phyloP scores from a whole-genome alignment of 1,140 invertebrate species.

The Micrasema longulum region DNA sequence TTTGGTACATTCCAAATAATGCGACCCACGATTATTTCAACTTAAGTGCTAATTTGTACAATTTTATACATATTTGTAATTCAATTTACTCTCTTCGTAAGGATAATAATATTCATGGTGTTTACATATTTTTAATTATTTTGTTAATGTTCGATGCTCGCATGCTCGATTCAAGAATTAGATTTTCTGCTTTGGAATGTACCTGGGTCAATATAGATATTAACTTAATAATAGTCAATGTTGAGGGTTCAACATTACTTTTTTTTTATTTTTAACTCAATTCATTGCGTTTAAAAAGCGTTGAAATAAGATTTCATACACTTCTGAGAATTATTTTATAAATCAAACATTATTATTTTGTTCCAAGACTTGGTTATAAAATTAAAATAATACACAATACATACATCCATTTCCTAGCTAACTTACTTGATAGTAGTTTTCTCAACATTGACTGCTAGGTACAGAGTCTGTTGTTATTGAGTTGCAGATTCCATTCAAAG shows the following conservation, averaged over 20 bases:
- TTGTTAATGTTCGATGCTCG: constrained; percentile 4
- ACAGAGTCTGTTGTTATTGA: neutral
- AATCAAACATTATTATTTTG: constrained; percentile 7
- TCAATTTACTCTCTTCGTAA: constrained; percentile 22
- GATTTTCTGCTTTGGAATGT: constrained; percentile 50
- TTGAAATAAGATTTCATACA: constrained; percentile 48
- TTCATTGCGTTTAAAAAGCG: constrained; percentile 37
- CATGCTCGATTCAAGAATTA: neutral
- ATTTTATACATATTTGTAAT: constrained; percentile 38
- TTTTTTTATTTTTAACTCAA: constrained; percentile 47
- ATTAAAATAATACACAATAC: too few relatives aligned
- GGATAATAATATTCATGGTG: constrained; percentile 31
- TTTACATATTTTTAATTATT: constrained; percentile 1
- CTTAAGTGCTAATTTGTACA: constrained; percentile 1
- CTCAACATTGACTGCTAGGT: too few relatives aligned
- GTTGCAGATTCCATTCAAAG: neutral
- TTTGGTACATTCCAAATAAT: constrained; percentile 52
- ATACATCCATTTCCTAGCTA: too few relatives aligned
- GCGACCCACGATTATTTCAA: too few relatives aligned
- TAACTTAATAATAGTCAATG: constrained; percentile 48
- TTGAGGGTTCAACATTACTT: constrained; percentile 51
- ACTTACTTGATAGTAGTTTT: too few relatives aligned
- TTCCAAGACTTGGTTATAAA: constrained; percentile 11
- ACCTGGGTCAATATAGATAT: constrained; percentile 49
- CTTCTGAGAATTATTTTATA: constrained; percentile 26